These are phyloP conservation scores for Drosophila neonasuta DNA, from an alignment of 2,888 invertebrate species.

Conservation along the genomic window DNA sequence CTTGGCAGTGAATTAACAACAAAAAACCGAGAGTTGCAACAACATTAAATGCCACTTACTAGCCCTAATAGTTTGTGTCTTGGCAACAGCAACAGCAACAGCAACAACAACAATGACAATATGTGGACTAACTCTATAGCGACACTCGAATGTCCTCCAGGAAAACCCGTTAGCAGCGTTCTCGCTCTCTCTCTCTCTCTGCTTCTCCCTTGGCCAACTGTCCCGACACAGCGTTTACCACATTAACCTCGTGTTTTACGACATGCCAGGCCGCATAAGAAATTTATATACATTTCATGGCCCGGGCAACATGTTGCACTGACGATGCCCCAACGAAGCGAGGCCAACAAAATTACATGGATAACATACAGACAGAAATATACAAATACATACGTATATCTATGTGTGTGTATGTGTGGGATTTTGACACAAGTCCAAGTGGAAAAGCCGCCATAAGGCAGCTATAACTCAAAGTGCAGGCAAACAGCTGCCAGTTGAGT, in stretches of 20 bases:
- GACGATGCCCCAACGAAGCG: constrained; percentile 46
- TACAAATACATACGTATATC: constrained; percentile 4
- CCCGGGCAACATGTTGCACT: constrained; percentile 72
- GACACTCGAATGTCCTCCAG: neutral
- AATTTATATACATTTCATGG: constrained; percentile 76
- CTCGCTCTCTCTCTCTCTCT: neutral
- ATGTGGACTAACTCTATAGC: constrained; percentile 39
- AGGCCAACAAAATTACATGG: constrained; percentile 24
- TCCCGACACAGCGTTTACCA: constrained; percentile 67
- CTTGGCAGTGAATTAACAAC: constrained; percentile 47
- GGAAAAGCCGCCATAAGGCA: constrained; percentile 64
- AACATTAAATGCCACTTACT: constrained; percentile 74
- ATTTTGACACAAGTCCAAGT: constrained; percentile 73
- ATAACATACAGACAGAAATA: constrained; percentile 30
- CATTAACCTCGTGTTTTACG: constrained; percentile 75
- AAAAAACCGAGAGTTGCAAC: constrained; percentile 12
- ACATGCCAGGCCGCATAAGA: constrained; percentile 74
- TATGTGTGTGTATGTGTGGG: constrained; percentile 14
- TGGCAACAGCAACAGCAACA: constrained; percentile 36
- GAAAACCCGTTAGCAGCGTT: constrained; percentile 20
- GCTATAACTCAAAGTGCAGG: constrained; percentile 74
- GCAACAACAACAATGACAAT: constrained; percentile 38
- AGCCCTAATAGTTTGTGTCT: constrained; percentile 66
- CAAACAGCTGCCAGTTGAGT: constrained; percentile 61
- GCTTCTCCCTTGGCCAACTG: constrained; percentile 16